Base-by-base conservation (phyloP, 2,888 invertebrate genomes). In the Caenorhabditis sinica region DNA sequence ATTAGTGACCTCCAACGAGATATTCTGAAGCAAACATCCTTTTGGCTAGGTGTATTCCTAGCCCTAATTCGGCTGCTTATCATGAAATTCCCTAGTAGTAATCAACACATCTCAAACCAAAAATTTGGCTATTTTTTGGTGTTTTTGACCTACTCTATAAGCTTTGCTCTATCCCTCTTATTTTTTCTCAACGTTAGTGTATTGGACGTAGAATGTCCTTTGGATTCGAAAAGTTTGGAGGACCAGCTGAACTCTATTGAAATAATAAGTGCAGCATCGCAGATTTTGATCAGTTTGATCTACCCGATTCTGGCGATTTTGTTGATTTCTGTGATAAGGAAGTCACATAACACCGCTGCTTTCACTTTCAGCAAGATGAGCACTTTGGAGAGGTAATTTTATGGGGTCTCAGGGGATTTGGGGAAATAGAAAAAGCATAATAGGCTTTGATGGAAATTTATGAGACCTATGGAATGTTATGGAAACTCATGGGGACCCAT, bases 41-140 rank as follows among this genome's bases (percentile, higher is more conserved):
- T 49, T n/a, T 66, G 65, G 65, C 45, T 66, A 9, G 65, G 65
- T 11, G 25, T 66, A 66, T 49, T 66, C 30, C 30, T 66, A 30
- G 65, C 49, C 4, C 25, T 66, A 1, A n/a, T 30, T 2, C 6
- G 65, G 30, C 30, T 66, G 8, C 13, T 66, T 1, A 66, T 66
- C 45, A 49, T 49, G 30, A 66, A 49, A 11, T 17, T 30, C 4
- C 65, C 49, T 0, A 25, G 11, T 9, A 45, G 2, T 0, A 63
- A 63, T 25, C 4, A 4, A 6, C 15, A 2, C 1, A 15, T 63
- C 5, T 63, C 63, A 33, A 40, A 13, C 2, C 43, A 40, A 4
- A 11, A 63, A 11, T 25, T 25, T 8, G 63, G 63, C 0, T 63
- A 63, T 15, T 1, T 63, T 23, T 11, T 36, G 9, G 40, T 63